Evolutionary conservation across 2,113 vertebrate genomes (phyloP), one percentile per base, ranked within the genome.

Genomic region (Talpa occidentalis): DNA sequence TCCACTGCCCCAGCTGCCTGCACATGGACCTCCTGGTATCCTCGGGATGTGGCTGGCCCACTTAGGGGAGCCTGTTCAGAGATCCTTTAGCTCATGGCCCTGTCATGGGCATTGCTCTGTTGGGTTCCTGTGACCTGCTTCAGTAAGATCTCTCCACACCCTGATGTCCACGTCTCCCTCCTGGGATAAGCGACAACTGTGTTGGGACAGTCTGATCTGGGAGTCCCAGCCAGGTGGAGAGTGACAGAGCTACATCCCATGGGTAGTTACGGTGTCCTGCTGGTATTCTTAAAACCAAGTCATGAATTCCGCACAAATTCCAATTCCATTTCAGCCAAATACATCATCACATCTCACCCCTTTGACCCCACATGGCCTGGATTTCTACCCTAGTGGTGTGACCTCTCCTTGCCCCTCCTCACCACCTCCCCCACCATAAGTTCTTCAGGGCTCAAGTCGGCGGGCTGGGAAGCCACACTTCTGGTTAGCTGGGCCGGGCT

Each of bases 221-320:
- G 40, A 22, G 54, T 42, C 28, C 49, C 37, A 5, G 0, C 79
- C 19, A 30, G 0, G 1, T 2, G 0, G 26, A 44, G 32, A 85
- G 9, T 40, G 52, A 15, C 0, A 28, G 44, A 15, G 30, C n/a
- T 12, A 74, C 6, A 0, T 37, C 32, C 1, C 17, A 1, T 30
- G 15, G 56, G 42, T 32, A 47, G 4, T 24, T 3, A 0, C 4
- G 4, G 24, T 21, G 42, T 9, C 0, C 5, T 10, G 1, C 1
- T 0, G 52, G 49, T n/a, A 0, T 52, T 54, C 78, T 84, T 70
- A 17, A 22, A 90, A 32, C 3, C n/a, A 30, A 10, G 5, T 32
- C 3, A 7, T 3, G 35, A 42, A 17, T 44, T 0, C 30, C 26
- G 59, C 62, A 78, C 90, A 24, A 15, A 40, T 67, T 94, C 54